Conservation (phyloP, 2,888 invertebrate species). For the Eupithecia centaureata region DNA sequence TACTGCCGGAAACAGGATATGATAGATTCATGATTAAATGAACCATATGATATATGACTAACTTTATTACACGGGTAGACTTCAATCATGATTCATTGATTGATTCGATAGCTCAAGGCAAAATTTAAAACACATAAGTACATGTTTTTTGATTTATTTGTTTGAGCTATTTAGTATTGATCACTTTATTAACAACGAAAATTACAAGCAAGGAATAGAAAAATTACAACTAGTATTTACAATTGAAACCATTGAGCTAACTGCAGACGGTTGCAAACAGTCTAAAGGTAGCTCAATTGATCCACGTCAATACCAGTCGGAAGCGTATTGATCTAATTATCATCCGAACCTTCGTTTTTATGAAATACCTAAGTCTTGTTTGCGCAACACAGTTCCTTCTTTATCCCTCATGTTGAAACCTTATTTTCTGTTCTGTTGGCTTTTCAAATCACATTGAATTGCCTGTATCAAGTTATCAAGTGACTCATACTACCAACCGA, state of each 20-base stretch:
- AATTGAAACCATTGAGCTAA: no score
- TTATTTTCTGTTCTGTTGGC: conserved; percentile 15
- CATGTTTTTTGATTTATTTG: background rate
- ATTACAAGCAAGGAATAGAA: no score
- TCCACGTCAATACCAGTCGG: no score
- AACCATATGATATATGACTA: conserved; percentile 16
- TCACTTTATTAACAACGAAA: no score
- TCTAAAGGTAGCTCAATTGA: no score
- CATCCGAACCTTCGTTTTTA: background rate
- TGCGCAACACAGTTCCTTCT: background rate
- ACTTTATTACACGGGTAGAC: conserved; percentile 10
- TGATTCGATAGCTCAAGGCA: background rate
- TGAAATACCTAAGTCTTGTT: background rate
- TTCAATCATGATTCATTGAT: conserved; percentile 4
- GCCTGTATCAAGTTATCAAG: conserved; percentile 29
- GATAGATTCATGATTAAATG: conserved; percentile 18
- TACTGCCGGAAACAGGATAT: conserved; percentile 31
- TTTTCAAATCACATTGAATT: conserved; percentile 24
- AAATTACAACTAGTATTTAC: no score
- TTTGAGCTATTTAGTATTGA: no score
- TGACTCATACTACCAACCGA: conserved; percentile 49
- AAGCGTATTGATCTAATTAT: no score
- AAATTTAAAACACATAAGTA: conserved; percentile 12
- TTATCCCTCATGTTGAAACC: conserved; percentile 14
- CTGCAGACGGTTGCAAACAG: no score